Base-by-base conservation (phyloP, 2,113 vertebrate species). In the Elgaria multicarinata region DNA sequence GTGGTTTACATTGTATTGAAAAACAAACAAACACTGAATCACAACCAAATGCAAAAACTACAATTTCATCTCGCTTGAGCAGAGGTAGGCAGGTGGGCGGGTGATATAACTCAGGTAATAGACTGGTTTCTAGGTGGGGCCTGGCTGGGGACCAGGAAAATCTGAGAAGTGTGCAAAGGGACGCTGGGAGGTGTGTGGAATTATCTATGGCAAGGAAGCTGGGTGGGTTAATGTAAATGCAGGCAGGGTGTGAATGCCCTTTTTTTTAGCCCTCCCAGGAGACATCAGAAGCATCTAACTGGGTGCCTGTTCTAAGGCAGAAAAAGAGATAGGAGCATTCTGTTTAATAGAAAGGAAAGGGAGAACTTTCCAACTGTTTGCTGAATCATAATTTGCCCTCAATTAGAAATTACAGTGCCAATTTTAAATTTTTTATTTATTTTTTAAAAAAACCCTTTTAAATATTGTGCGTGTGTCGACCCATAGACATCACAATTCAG, bases 61-160 rank as follows among this genome's bases (percentile, higher is more conserved):
- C n/a, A 50, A 20, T 86, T 77, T 31, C n/a, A 16, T 44, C 55
- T 46, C 31, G 36, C 55, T 86, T 75, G 36, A 62, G 36, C 53
- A 33, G 58, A 44, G 36, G 62, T 33, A 28, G 12, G 39, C 33
- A 26, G 39, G 24, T 83, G 66, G 24, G 36, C 58, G 71, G 36
- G 42, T 6, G 18, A 50, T 10, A 31, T 28, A 2, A 31, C 4
- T 58, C 2, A 76, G 24, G 18, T 1, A 62, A 46, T 7, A 36
- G 28, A 44, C 28, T 53, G 83, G 72, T 86, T 86, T 86, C 72
- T 77, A 77, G 72, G 85, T 24, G 72, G 39, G 55, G 85, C 53
- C 13, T 77, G 85, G 85, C 72, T 24, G 28, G 18, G 36, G 55
- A 24, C 72, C 72, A 77, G 55, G 28, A 44, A 62, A 66, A 46